Conservation (phyloP, 2,113 vertebrate genomes). For the Ictidomys tridecemlineatus region DNA sequence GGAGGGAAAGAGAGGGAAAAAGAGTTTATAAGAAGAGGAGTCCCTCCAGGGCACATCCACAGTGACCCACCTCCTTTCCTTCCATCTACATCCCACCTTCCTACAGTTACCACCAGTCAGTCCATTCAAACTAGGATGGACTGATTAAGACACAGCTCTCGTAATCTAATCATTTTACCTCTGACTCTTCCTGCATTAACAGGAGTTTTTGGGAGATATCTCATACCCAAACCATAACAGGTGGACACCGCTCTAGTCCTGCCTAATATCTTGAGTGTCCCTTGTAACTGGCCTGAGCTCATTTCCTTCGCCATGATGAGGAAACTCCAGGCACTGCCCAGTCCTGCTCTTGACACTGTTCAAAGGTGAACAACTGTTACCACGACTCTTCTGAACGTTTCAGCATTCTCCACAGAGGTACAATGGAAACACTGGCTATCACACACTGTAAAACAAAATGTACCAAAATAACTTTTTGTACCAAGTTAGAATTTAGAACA, state of each 20-base stretch:
- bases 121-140: too few relatives aligned
- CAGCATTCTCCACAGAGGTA: background rate
- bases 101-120: too few relatives aligned
- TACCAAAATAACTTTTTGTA: conserved; percentile 14
- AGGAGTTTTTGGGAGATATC: too few relatives aligned
- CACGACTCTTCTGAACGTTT: background rate
- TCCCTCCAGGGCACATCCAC: too few relatives aligned
- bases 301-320: background rate
- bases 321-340: background rate
- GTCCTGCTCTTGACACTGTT: background rate
- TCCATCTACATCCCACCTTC: too few relatives aligned
- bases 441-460: background rate
- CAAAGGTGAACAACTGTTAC: background rate
- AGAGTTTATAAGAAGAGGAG: too few relatives aligned
- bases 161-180: too few relatives aligned
- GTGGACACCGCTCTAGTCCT: background rate
- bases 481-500: conserved; percentile 59
- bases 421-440: background rate
- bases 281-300: background rate
- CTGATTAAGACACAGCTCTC: too few relatives aligned
- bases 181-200: too few relatives aligned
- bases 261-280: background rate
- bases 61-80: too few relatives aligned
- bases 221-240: too few relatives aligned
- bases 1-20: too few relatives aligned